Evolutionary conservation across 2,797 vertebrate species (phyloP).

Genomic region (Leptodactylus fallax): DNA sequence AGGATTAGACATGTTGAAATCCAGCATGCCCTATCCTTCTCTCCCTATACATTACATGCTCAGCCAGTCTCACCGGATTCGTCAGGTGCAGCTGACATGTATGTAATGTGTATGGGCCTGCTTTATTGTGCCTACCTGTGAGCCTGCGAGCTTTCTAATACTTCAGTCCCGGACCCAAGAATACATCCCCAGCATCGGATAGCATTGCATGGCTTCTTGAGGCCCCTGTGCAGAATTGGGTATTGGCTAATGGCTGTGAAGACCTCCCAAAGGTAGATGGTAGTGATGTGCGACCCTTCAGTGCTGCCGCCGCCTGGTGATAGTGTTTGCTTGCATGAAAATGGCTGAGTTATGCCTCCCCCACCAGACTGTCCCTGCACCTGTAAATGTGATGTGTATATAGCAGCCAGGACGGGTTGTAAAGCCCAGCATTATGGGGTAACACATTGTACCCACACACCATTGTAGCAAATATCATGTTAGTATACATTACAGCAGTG

Average conservation of each 20-base stretch:
- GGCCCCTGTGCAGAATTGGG: background rate
- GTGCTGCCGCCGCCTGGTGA: constrained; percentile 42
- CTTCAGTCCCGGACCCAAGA: too few species aligned
- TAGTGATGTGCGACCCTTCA: background rate
- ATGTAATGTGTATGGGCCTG: too few species aligned
- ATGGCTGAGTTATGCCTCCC: background rate
- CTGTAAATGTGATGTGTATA: background rate
- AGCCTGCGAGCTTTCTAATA: too few species aligned
- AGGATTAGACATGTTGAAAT: too few species aligned
- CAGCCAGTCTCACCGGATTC: too few species aligned
- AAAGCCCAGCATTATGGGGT: background rate
- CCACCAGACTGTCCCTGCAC: background rate
- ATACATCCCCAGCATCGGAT: background rate
- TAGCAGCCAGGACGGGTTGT: too few species aligned
- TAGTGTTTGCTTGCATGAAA: constrained; percentile 9
- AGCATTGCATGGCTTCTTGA: background rate
- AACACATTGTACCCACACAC: too few species aligned
- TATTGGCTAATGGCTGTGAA: background rate
- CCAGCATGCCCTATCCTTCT: too few species aligned
- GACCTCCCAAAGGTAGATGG: background rate
- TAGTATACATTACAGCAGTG: background rate
- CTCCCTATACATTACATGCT: too few species aligned
- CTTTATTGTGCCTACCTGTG: too few species aligned
- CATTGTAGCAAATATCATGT: background rate
- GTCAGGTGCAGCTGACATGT: too few species aligned